Conservation (phyloP, 1,140 invertebrate genomes). For the Eumeta japonica region DNA sequence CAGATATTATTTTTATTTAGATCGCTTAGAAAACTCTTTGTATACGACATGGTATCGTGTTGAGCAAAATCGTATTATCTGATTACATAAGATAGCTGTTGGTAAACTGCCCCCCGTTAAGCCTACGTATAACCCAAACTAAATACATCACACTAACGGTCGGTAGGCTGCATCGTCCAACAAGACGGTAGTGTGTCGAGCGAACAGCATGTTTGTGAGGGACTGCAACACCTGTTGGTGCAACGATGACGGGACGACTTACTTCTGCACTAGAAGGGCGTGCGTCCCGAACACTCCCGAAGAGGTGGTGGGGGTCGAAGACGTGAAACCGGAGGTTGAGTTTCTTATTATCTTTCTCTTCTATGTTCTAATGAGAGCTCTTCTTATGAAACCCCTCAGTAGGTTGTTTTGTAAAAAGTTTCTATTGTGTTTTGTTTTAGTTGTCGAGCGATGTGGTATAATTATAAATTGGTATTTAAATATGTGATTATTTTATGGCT, state of each 20-base stretch:
- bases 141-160: neutral
- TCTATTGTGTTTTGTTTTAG: no score
- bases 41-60: no score
- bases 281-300: slow-evolving; percentile 29
- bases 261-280: slow-evolving; percentile 39
- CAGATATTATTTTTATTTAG: no score
- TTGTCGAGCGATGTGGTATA: no score
- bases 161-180: slow-evolving; percentile 5
- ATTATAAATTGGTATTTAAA: no score
- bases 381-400: no score
- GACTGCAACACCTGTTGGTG: slow-evolving; percentile 52
- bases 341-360: no score
- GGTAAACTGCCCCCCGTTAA: neutral
- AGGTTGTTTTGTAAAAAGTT: no score
- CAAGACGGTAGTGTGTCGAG: slow-evolving; percentile 29
- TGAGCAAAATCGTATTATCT: no score
- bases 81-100: neutral
- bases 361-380: no score
- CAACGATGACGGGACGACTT: slow-evolving; percentile 44
- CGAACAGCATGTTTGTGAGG: slow-evolving; percentile 44
- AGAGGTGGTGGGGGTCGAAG: slow-evolving; percentile 13
- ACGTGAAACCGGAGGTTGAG: slow-evolving; percentile 10
- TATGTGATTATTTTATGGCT: no score
- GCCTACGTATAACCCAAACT: neutral
- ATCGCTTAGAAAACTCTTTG: no score